A percentile compares a stretch with the other conserved stretches of the same genome.
Conservation (phyloP, 2,113 vertebrate species). For the Podiceps cristatus region DNA sequence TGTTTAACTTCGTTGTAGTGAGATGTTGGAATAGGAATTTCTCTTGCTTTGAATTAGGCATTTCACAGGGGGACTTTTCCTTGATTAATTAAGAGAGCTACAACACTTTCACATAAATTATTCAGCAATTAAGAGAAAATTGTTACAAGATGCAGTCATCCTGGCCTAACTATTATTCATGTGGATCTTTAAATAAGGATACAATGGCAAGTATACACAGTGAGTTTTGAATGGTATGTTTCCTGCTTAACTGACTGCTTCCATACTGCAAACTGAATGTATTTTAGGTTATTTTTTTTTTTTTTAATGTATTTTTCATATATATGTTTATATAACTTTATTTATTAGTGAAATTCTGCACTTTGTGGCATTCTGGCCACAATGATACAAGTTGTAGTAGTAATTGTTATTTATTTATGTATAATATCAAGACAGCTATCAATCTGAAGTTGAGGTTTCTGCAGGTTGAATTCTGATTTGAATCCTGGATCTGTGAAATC, state of each 20-base stretch:
- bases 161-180: not conserved
- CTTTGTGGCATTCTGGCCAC: not conserved
- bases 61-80: slow-evolving; percentile 11
- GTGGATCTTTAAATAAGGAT: slow-evolving; percentile 2
- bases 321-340: no score
- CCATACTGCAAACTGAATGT: not conserved
- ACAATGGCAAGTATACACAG: not conserved
- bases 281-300: not conserved
- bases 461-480: not conserved
- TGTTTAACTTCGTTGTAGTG: not conserved
- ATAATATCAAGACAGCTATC: not conserved
- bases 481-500: not conserved
- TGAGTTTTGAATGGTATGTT: not conserved
- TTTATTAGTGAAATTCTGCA: not conserved
- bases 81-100: slow-evolving; percentile 65
- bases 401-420: not conserved
- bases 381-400: not conserved
- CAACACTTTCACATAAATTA: slow-evolving; percentile 58
- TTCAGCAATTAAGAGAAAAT: slow-evolving; percentile 51
- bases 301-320: not conserved
- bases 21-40: not conserved
- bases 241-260: not conserved
- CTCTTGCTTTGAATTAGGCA: slow-evolving; percentile 11
- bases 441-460: not conserved
- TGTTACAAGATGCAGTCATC: slow-evolving; percentile 30